A percentile compares a stretch with the other conserved stretches of the same genome.
These are phyloP conservation scores for Ciconia stormi DNA, from an alignment of 2,113 vertebrate genomes.

Conservation along the genomic window DNA sequence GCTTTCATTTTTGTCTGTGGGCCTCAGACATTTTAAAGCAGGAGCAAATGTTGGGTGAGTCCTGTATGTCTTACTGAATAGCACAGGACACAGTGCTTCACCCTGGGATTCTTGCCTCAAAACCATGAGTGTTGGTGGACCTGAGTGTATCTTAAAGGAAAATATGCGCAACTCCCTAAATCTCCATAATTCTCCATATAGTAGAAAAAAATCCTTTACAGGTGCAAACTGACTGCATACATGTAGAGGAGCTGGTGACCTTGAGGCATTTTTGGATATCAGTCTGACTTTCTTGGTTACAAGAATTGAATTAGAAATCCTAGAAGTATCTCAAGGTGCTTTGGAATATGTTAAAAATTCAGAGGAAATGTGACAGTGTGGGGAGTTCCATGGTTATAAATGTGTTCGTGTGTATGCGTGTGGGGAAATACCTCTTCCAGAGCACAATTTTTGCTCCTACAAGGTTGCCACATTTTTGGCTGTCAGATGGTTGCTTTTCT, in stretches of 20 bases:
- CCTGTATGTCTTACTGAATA: not conserved
- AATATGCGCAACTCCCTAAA: not conserved
- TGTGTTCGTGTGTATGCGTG: fast-evolving
- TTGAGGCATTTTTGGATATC: not conserved
- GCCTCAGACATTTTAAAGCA: not conserved
- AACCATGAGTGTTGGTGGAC: not conserved
- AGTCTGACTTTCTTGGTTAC: not conserved
- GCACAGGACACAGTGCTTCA: not conserved
- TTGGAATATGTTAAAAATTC: not conserved
- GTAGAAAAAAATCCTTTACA: not conserved
- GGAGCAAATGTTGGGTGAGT: fast-evolving
- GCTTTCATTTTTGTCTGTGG: not conserved
- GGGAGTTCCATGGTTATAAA: not conserved
- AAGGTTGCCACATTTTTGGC: not conserved
- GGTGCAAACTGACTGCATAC: not conserved
- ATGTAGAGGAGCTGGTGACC: not conserved
- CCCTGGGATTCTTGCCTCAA: not conserved
- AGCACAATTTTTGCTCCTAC: not conserved
- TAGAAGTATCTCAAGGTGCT: not conserved
- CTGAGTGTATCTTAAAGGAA: not conserved
- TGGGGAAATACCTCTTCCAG: not conserved
- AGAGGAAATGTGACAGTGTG: not conserved
- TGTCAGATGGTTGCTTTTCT: not conserved
- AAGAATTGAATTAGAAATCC: not conserved
- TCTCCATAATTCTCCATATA: not conserved